Percentiles rank a stretch among this genome's conserved stretches.
These are phyloP conservation scores for Agrotis clavis DNA, from an alignment of 2,888 invertebrate genomes.

Conservation along the genomic window DNA sequence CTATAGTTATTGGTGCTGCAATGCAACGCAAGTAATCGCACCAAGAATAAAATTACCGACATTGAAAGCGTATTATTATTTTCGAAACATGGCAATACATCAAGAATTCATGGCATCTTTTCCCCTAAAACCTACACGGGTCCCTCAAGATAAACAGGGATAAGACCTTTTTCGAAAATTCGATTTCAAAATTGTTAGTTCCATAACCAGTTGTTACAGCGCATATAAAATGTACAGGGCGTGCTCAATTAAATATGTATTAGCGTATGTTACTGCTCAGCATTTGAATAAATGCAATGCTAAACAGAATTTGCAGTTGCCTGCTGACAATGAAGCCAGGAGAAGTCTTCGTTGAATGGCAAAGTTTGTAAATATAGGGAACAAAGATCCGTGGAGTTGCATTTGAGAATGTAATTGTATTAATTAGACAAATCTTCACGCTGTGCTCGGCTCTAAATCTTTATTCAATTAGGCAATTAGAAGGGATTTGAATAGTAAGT, in stretches of 20 bases:
- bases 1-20: not conserved
- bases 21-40: no score
- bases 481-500: constrained; percentile 57
- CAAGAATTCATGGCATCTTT: not conserved
- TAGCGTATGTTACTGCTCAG: constrained; percentile 79
- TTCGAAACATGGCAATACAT: not conserved
- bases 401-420: constrained; percentile 63
- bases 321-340: constrained; percentile 68
- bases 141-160: not conserved
- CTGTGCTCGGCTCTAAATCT: constrained; percentile 55
- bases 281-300: constrained; percentile 82
- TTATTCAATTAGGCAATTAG: constrained; percentile 64
- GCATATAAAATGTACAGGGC: constrained; percentile 79
- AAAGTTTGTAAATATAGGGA: constrained; percentile 69
- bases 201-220: constrained; percentile 74
- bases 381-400: constrained; percentile 62
- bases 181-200: constrained; percentile 68
- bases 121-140: constrained; percentile 9
- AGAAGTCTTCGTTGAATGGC: constrained; percentile 66
- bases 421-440: constrained; percentile 65
- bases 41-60: not conserved
- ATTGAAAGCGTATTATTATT: not conserved
- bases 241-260: constrained; percentile 88
- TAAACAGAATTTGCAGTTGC: constrained; percentile 72
- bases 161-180: constrained; percentile 44